Evolutionary conservation across 37 sponge, comb jelly and placozoan species (phyloP).

Genomic region (Lycopodina hypogea): DNA sequence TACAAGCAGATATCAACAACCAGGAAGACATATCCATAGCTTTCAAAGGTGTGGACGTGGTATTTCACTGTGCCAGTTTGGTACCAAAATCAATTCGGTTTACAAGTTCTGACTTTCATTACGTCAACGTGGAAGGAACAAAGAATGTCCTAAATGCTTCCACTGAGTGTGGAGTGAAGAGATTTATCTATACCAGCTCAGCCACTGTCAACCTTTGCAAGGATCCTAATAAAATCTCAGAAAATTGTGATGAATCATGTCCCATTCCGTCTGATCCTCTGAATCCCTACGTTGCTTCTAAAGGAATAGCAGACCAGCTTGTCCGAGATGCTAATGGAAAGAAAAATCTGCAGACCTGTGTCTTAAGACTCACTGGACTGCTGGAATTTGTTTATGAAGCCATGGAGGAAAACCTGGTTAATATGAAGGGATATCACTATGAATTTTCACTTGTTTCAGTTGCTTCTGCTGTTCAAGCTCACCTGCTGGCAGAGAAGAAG

Average conservation of each 20-base stretch:
- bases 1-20: slow-evolving; percentile 35
- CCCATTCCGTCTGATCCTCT: slow-evolving; percentile 24
- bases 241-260: slow-evolving; percentile 19
- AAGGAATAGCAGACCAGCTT: slow-evolving; percentile 23
- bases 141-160: slow-evolving; percentile 40
- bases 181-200: slow-evolving; percentile 60
- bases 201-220: slow-evolving; percentile 20
- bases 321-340: slow-evolving; percentile 40
- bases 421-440: neutral
- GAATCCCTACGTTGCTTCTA: slow-evolving; percentile 24
- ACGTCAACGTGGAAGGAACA: slow-evolving; percentile 35
- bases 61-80: slow-evolving; percentile 50
- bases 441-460: slow-evolving; percentile 1
- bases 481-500: slow-evolving; percentile 55
- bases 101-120: slow-evolving; percentile 1
- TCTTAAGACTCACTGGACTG: slow-evolving; percentile 27
- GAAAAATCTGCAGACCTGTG: slow-evolving; percentile 38
- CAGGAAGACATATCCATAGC: slow-evolving; percentile 33
- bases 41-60: slow-evolving; percentile 26
- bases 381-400: neutral
- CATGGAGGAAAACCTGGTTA: neutral
- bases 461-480: slow-evolving; percentile 25
- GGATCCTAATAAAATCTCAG: neutral
- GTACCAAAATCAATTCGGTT: neutral
- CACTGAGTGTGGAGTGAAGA: slow-evolving; percentile 28